These are phyloP conservation scores for Pristionchus maxplancki DNA, from an alignment of 2,888 invertebrate genomes.

Conservation along the genomic window DNA sequence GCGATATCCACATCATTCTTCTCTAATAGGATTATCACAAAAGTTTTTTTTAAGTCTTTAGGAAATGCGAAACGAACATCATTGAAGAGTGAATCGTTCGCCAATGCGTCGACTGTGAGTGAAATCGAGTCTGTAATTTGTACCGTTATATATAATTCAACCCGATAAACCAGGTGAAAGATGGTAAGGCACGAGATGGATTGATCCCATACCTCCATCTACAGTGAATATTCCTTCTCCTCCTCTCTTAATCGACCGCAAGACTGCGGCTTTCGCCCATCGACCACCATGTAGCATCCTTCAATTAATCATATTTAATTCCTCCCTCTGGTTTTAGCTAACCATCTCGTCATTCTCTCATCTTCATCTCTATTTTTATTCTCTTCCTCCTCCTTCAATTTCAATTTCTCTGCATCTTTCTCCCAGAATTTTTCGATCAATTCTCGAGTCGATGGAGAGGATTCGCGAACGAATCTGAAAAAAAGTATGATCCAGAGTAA, in stretches of 20 bases:
- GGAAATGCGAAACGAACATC: background rate
- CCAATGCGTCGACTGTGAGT: background rate
- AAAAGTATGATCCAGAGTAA: too few species aligned
- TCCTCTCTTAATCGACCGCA: background rate
- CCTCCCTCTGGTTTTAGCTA: background rate
- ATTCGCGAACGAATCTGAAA: constrained; percentile 4
- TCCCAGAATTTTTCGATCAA: background rate
- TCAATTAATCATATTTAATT: background rate
- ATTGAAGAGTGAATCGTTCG: background rate
- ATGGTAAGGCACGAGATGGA: background rate
- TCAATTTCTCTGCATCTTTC: background rate
- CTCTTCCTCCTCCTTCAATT: background rate
- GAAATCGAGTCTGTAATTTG: background rate
- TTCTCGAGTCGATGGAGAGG: background rate
- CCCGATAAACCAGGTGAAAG: background rate
- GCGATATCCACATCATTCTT: background rate
- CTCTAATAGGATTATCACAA: background rate
- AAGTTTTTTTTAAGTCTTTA: background rate
- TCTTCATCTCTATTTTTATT: background rate
- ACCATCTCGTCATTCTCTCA: background rate
- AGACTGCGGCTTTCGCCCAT: background rate
- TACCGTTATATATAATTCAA: background rate
- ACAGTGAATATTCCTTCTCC: constrained; percentile 7
- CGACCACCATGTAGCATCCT: background rate
- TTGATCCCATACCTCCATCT: background rate